phyloP scores from a whole-genome alignment of 1,140 invertebrate species.

The Cataglyphis hispanica region DNA sequence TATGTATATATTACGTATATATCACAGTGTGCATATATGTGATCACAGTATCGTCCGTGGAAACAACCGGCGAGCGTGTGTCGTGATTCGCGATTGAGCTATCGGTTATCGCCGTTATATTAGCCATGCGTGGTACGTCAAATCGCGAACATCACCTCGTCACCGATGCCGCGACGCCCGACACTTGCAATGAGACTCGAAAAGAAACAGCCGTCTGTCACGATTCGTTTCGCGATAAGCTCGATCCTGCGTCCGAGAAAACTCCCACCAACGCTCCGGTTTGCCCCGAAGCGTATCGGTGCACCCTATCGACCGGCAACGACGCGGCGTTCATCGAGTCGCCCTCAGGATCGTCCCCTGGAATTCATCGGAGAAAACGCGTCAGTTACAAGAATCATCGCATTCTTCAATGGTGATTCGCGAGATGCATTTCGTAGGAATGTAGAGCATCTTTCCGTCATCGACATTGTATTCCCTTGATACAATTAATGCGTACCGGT shows the following conservation, averaged over 20 bases:
- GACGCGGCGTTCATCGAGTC: conserved; percentile 37
- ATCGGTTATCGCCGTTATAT: conserved; percentile 38
- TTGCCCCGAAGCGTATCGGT: conserved; percentile 31
- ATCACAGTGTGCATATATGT: conserved; percentile 23
- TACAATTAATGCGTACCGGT: background rate
- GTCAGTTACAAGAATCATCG: background rate
- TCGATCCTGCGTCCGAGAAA: conserved; percentile 28
- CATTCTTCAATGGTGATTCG: too few relatives aligned
- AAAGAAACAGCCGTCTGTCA: conserved; percentile 16
- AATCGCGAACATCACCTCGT: conserved; percentile 60
- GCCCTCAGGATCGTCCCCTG: conserved; percentile 32
- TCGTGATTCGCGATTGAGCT: conserved; percentile 22
- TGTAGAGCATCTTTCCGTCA: background rate
- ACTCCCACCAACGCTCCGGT: conserved; percentile 56
- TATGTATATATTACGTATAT: background rate
- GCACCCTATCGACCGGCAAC: conserved; percentile 27
- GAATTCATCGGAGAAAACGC: conserved; percentile 15
- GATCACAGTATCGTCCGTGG: conserved; percentile 54
- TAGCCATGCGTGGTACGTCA: conserved; percentile 16
- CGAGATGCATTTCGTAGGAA: background rate
- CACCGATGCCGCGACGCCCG: conserved; percentile 59
- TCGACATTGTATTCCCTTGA: background rate
- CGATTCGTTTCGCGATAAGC: conserved; percentile 18
- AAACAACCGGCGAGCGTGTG: conserved; percentile 22
- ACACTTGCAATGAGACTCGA: conserved; percentile 14